Conservation (phyloP, 2,113 vertebrate species). For the Corynorhinus townsendii region DNA sequence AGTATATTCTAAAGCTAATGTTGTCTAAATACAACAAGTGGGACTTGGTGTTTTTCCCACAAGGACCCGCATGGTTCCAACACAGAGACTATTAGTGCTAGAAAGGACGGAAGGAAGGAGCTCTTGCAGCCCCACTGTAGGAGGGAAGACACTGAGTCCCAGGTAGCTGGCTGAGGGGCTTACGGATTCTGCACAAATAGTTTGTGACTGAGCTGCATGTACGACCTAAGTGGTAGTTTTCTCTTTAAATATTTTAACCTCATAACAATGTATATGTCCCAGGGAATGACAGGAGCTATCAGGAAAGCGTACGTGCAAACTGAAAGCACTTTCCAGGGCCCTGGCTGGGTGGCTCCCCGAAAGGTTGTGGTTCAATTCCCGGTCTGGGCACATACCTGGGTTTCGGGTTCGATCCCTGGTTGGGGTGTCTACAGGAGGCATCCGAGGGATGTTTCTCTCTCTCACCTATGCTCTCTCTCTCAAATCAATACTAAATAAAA, state of each 20-base stretch:
- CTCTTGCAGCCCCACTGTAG: not conserved
- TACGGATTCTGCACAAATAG: not conserved
- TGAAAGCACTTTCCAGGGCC: not conserved
- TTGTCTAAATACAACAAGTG: conserved; percentile 44
- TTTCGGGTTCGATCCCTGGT: not conserved
- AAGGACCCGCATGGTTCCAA: not conserved
- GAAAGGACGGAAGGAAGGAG: not conserved
- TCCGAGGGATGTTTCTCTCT: not conserved
- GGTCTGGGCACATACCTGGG: not conserved
- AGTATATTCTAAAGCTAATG: conserved; percentile 25
- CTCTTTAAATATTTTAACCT: conserved; percentile 1
- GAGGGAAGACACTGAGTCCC: not conserved
- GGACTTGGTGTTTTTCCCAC: not conserved
- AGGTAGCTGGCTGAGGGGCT: not conserved
- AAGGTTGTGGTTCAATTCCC: not conserved
- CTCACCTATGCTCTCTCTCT: too few species aligned
- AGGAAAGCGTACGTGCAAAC: not conserved
- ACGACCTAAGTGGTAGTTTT: not conserved
- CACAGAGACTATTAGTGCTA: not conserved
- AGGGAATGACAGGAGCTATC: not conserved
- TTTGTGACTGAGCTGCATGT: not conserved
- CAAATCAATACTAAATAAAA: not conserved
- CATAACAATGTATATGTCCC: not conserved
- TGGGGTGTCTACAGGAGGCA: not conserved
- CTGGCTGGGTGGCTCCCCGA: not conserved